Evolutionary conservation across 2,888 invertebrate species (phyloP), one percentile per base, ranked within the genome.

Genomic region (Tethea ocularis): DNA sequence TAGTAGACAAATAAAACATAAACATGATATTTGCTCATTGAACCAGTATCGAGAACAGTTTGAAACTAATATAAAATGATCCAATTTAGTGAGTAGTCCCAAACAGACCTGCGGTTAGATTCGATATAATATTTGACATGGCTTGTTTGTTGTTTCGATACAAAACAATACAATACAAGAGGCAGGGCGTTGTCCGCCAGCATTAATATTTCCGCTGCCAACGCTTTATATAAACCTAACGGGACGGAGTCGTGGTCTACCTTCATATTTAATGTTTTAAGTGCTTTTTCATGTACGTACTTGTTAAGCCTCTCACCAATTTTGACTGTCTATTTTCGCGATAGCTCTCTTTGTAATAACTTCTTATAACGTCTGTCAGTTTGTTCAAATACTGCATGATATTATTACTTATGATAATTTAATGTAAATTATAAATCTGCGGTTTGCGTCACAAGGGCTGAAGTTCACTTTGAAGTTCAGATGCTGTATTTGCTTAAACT

Each of bases 181-280:
- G 26, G 29, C n/a, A 58, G 61, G 67, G 55, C 53, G 59, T 56
- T 62, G 68, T 68, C 69, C 65, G 63, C 61, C 63, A 63, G 52
- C 72, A 77, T 80, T 77, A 80, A 81, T 80, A 83, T 83, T 84
- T 80, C 69, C 60, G 52, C 60, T 61, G 23, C 63, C 64, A 64
- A 59, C 68, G 64, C 63, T 64, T 74, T 74, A 83, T 85, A 81
- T 82, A 77, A 83, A 77, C 75, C 64, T 46, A 20, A 46, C 46
- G 20, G 46, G 75, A 69, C 72, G 63, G 69, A 66, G 71, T 67
- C 67, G 67, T 77, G 75, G 67, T 66, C 64, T 71, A 64, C 78
- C 76, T 89, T 75, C 84, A 89, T 89, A 87, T 88, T 90, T 88
- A 87, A 90, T 88, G 84, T 82, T 82, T 81, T 82, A 86, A 90